These are phyloP conservation scores for Tricholaema leucomelas DNA, from an alignment of 2,113 vertebrate genomes.

Conservation along the genomic window DNA sequence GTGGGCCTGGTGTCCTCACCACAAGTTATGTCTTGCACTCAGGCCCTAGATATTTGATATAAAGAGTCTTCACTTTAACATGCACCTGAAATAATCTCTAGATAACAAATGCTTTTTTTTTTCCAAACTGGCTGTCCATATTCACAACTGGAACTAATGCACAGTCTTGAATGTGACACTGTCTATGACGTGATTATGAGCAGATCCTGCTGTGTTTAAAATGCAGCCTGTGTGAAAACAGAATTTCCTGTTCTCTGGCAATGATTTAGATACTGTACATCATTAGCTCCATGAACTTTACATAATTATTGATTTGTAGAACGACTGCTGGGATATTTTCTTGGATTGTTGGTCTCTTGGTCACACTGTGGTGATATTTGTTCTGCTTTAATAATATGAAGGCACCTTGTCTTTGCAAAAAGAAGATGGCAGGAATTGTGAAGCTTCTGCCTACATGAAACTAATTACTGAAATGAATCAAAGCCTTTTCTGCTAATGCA, in stretches of 20 bases:
- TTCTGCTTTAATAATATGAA: background rate
- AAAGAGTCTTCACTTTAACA: background rate
- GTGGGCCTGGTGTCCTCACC: background rate
- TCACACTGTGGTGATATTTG: background rate
- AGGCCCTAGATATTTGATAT: background rate
- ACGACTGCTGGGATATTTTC: background rate
- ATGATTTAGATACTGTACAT: background rate
- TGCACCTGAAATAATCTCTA: background rate
- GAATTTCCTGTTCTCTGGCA: background rate
- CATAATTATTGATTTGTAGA: background rate
- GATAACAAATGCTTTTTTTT: constrained; percentile 40
- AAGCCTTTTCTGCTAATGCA: background rate
- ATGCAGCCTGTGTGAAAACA: background rate
- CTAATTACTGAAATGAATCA: background rate
- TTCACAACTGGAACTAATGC: background rate
- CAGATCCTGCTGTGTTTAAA: constrained; percentile 38
- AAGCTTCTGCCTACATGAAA: background rate
- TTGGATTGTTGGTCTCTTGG: background rate
- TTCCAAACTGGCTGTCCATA: constrained; percentile 21
- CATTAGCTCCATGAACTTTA: background rate
- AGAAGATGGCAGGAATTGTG: background rate
- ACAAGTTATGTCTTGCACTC: background rate
- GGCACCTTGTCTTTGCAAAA: background rate
- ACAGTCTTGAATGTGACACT: background rate
- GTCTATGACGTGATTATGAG: background rate